Percentiles rank a stretch among this genome's conserved stretches.
phyloP scores from a whole-genome alignment of 1,140 invertebrate genomes.

The Schlechtendalia chinensis region DNA sequence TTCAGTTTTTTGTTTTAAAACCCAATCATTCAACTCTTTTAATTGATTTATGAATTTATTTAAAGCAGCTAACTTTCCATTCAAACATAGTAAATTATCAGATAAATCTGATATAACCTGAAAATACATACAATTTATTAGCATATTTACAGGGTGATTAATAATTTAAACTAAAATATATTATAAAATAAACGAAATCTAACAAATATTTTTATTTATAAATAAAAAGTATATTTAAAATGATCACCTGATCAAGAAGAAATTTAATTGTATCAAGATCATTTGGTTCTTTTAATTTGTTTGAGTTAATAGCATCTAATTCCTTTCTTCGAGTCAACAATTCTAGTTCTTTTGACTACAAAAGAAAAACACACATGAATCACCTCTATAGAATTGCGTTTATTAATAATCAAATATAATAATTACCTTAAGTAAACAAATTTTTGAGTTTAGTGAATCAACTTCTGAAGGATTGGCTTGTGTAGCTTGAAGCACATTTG shows the following conservation, averaged over 20 bases:
- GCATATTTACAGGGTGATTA: no score
- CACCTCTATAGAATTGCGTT: background rate
- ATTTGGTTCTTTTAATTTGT: slow-evolving; percentile 56
- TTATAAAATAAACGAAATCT: no score
- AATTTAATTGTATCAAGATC: slow-evolving; percentile 57
- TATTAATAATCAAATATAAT: slow-evolving; percentile 8
- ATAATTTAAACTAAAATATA: no score
- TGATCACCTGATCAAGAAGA: slow-evolving; percentile 61
- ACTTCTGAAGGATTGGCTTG: slow-evolving; percentile 67
- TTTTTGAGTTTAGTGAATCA: slow-evolving; percentile 63
- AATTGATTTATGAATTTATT: slow-evolving; percentile 35
- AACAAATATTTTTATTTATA: no score
- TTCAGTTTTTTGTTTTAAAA: background rate
- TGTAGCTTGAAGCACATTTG: slow-evolving; percentile 61
- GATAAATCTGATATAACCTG: slow-evolving; percentile 40
- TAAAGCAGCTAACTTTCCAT: slow-evolving; percentile 38
- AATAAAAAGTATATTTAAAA: background rate
- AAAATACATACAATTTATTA: background rate
- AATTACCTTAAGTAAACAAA: slow-evolving; percentile 66
- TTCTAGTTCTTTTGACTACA: slow-evolving; percentile 71
- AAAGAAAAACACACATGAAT: slow-evolving; percentile 51
- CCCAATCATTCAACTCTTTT: slow-evolving; percentile 39
- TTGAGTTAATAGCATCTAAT: slow-evolving; percentile 61
- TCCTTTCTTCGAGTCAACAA: slow-evolving; percentile 61
- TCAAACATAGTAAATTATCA: slow-evolving; percentile 34